Evolutionary conservation across 2,113 vertebrate genomes (phyloP), one percentile per base, ranked within the genome.

Genomic region (Fregetta grallaria): DNA sequence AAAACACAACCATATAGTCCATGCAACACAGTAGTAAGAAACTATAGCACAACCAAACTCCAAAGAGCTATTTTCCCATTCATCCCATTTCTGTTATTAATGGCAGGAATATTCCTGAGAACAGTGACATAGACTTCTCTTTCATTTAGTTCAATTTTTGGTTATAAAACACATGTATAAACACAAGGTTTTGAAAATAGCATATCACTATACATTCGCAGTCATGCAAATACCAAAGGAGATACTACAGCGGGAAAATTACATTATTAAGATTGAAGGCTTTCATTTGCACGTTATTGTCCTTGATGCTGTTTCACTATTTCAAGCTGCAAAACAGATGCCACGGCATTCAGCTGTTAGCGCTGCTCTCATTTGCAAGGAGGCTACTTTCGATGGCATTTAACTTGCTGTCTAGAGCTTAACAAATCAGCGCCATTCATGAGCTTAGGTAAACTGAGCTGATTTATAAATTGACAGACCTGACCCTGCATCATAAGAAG

Each of bases 1-100:
- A 98, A 98, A 97, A 92, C 82, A 98, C 94, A 95, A 96, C 84
- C 71, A 94, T 88, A 94, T 53, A 79, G 73, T 97, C 94, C 98
- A 98, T 99, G 99, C 98, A 97, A 95, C 90, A 98, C 95, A 94
- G 50, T 89, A 96, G 71, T 87, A 96, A 95, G 97, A 94, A 90
- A 97, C 88, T 81, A 68, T 5, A 97, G 94, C 97, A 98, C 93
- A 95, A 86, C 55, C 73, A 72, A 65, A 68, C 92, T 26, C 96
- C 97, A 90, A 84, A 97, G 97, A 98, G 30, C 97, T 96, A 77
- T 96, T 98, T 98, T 98, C 90, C 98, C 97, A 79, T 71, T 86
- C 90, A 97, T 98, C 97, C 97, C 96, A 97, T 98, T 98, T 98
- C 98, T 98, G 97, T 88, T 88, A 76, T 32, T n/a, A 59, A 59